These are phyloP conservation scores for Agrochola macilenta DNA, from an alignment of 2,888 invertebrate species.

Conservation along the genomic window DNA sequence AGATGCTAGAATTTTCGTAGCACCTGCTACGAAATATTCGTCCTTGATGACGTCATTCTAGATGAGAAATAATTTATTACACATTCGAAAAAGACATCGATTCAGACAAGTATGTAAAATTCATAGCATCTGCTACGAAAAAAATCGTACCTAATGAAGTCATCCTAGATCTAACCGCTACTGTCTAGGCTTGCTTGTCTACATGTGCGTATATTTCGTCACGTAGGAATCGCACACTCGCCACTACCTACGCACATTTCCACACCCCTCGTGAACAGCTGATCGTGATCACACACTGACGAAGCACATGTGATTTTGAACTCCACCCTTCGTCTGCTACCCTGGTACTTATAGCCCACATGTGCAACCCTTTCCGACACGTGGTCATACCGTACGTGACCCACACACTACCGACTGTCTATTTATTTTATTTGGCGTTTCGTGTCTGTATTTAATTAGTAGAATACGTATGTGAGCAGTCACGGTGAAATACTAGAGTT, in stretches of 20 bases:
- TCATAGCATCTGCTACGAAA: conserved; percentile 76
- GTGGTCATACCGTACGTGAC: conserved; percentile 71
- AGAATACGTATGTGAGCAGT: background rate
- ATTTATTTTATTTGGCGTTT: conserved; percentile 12
- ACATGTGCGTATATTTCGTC: conserved; percentile 13
- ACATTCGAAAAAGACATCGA: background rate
- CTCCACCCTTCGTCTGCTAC: conserved; percentile 76
- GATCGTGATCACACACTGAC: conserved; percentile 72
- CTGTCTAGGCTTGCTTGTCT: conserved; percentile 17
- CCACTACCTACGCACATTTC: conserved; percentile 59
- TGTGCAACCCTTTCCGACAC: conserved; percentile 89
- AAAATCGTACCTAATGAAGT: conserved; percentile 56
- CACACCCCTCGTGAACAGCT: conserved; percentile 64
- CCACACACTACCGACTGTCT: conserved; percentile 66
- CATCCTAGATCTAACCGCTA: conserved; percentile 49
- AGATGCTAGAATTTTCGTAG: background rate
- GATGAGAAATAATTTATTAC: background rate
- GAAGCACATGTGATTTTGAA: conserved; percentile 80
- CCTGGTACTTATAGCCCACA: conserved; percentile 89
- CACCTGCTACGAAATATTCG: background rate
- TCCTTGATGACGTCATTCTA: background rate
- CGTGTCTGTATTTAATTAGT: conserved; percentile 39
- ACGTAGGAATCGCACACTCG: conserved; percentile 39
- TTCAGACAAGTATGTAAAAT: background rate
- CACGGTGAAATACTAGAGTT: conserved; percentile 10